These are phyloP conservation scores for Allophyes oxyacanthae DNA, from an alignment of 2,888 invertebrate species.

Conservation along the genomic window DNA sequence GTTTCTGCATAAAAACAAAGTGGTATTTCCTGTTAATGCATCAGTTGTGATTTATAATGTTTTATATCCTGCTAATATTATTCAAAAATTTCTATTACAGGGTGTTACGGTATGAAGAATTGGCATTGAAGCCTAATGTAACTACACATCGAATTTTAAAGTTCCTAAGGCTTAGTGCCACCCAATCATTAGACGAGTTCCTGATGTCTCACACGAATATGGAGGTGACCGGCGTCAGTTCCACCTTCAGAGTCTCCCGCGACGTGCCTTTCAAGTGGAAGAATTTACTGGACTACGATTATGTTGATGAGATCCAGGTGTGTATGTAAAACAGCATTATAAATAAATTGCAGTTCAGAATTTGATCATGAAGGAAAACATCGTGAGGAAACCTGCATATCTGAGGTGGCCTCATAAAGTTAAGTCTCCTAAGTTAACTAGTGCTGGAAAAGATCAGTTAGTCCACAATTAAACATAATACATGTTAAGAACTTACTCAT, in stretches of 20 bases:
- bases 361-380: too few relatives aligned
- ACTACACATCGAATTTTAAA: constrained; percentile 92
- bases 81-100: constrained; percentile 81
- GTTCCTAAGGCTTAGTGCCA: constrained; percentile 93
- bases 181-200: constrained; percentile 91
- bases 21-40: not conserved
- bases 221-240: constrained; percentile 95
- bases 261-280: constrained; percentile 96
- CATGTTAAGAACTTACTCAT: constrained; percentile 9
- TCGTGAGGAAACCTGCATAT: too few relatives aligned
- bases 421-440: too few relatives aligned
- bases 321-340: constrained; percentile 8
- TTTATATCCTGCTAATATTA: not conserved
- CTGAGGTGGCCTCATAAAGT: too few relatives aligned
- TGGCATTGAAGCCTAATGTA: constrained; percentile 93
- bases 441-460: constrained; percentile 29
- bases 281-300: constrained; percentile 92
- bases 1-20: too few relatives aligned
- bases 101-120: constrained; percentile 95
- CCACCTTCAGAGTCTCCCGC: constrained; percentile 95
- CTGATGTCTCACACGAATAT: constrained; percentile 95
- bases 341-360: too few relatives aligned
- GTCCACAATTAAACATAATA: constrained; percentile 17
- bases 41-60: not conserved
- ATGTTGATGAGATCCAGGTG: constrained; percentile 92